Evolutionary conservation across 1,140 invertebrate species (phyloP).

Genomic region (Drosophila leontia): DNA sequence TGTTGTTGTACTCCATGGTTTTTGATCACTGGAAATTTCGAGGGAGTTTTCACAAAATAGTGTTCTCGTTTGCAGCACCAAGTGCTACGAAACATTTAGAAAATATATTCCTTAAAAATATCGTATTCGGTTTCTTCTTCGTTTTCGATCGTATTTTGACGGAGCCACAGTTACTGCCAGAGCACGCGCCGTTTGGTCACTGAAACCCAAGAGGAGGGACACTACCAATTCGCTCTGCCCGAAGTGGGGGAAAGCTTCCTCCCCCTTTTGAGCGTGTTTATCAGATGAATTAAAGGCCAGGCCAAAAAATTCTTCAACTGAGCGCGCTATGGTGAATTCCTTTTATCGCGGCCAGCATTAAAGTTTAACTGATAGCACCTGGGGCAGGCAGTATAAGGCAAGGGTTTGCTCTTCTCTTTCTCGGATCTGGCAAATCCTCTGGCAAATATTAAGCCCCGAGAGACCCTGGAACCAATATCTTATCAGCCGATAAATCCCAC

Average conservation of each 20-base stretch:
- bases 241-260: slow-evolving; percentile 28
- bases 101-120: slow-evolving; percentile 2
- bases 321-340: slow-evolving; percentile 71
- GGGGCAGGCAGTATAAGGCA: background rate
- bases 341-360: slow-evolving; percentile 59
- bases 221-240: background rate
- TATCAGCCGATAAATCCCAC: slow-evolving; percentile 35
- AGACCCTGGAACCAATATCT: slow-evolving; percentile 27
- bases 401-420: background rate
- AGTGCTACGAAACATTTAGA: slow-evolving; percentile 25
- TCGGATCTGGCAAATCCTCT: slow-evolving; percentile 19
- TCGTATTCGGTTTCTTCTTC: slow-evolving; percentile 21
- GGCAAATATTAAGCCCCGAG: slow-evolving; percentile 16
- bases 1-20: slow-evolving; percentile 63
- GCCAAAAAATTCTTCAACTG: slow-evolving; percentile 61
- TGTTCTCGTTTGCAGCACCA: slow-evolving; percentile 12
- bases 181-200: slow-evolving; percentile 61
- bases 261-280: slow-evolving; percentile 40
- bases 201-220: slow-evolving; percentile 20
- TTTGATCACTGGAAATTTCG: slow-evolving; percentile 22
- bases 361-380: slow-evolving; percentile 12
- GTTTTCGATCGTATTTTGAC: slow-evolving; percentile 2
- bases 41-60: slow-evolving; percentile 4
- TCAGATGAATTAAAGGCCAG: slow-evolving; percentile 56
- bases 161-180: slow-evolving; percentile 25